Evolutionary conservation across 2,113 vertebrate species (phyloP).

Genomic region (Pungitius pungitius): DNA sequence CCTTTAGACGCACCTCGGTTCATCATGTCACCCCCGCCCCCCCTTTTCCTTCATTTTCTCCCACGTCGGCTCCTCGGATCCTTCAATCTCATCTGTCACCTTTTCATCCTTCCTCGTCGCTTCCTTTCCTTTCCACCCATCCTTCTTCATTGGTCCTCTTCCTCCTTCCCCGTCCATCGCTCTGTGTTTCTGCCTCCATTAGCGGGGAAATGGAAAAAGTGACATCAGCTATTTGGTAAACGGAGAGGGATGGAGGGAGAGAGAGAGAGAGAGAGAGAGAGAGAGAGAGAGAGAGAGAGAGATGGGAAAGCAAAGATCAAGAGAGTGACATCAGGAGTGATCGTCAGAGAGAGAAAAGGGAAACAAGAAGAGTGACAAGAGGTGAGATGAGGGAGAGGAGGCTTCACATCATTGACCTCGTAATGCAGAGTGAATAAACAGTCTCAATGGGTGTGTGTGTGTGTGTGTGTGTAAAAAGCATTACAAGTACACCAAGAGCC

Average conservation of each 20-base stretch:
- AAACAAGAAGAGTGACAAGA: conserved; percentile 24
- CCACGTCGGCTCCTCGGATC: conserved; percentile 3
- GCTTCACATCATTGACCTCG: conserved; percentile 74
- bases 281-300: conserved; percentile 14
- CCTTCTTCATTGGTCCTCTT: conserved; percentile 59
- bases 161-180: conserved; percentile 56
- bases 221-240: conserved; percentile 80
- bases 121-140: conserved; percentile 64
- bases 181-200: conserved; percentile 74
- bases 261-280: background rate
- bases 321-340: conserved; percentile 53
- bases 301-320: conserved; percentile 50
- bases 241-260: conserved; percentile 64
- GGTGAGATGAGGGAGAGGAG: conserved; percentile 32
- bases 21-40: conserved; percentile 4
- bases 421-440: conserved; percentile 78
- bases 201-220: conserved; percentile 78
- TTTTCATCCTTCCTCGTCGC: conserved; percentile 62
- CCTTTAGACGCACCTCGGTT: conserved; percentile 14
- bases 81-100: conserved; percentile 61
- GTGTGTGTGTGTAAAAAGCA: background rate
- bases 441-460: conserved; percentile 54
- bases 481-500: too few species aligned
- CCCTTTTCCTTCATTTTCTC: conserved; percentile 26
- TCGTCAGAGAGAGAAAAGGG: conserved; percentile 34